A percentile compares a stretch with the other conserved stretches of the same genome.
Conservation (phyloP, 2,888 invertebrate species). For the Xanthia togata region DNA sequence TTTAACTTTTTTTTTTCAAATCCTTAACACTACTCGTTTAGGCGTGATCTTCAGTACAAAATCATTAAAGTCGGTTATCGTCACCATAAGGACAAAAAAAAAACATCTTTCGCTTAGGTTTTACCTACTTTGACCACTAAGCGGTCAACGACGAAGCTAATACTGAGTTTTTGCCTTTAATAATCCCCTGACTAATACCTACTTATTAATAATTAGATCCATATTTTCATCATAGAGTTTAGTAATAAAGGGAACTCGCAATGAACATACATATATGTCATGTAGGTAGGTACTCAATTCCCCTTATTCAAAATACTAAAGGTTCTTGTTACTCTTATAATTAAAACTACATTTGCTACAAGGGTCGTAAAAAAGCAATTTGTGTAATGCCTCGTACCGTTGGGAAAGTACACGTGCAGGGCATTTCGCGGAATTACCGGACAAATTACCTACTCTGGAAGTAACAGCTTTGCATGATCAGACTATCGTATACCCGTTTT, state of each 20-base stretch:
- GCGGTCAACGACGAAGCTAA: not conserved
- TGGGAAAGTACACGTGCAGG: conserved; percentile 48
- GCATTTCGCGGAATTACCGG: conserved; percentile 36
- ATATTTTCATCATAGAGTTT: not conserved
- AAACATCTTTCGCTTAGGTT: not conserved
- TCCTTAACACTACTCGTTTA: no score
- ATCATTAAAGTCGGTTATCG: no score
- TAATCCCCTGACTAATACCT: not conserved
- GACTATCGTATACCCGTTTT: conserved; percentile 32
- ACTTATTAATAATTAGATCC: not conserved
- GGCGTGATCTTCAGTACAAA: no score
- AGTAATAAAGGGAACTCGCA: not conserved
- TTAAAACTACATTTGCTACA: conserved; percentile 48
- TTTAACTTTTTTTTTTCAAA: no score
- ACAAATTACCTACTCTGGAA: conserved; percentile 52
- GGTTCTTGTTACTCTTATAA: conserved; percentile 22
- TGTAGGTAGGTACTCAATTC: not conserved
- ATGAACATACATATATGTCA: not conserved
- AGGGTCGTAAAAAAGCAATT: conserved; percentile 54
- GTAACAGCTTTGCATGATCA: conserved; percentile 29
- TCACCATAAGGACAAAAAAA: not conserved
- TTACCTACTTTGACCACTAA: not conserved
- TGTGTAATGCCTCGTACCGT: conserved; percentile 54
- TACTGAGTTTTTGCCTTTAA: not conserved
- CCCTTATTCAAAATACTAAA: conserved; percentile 1